phyloP scores from a whole-genome alignment of 2,113 vertebrate genomes.

The Girardinichthys multiradiatus region DNA sequence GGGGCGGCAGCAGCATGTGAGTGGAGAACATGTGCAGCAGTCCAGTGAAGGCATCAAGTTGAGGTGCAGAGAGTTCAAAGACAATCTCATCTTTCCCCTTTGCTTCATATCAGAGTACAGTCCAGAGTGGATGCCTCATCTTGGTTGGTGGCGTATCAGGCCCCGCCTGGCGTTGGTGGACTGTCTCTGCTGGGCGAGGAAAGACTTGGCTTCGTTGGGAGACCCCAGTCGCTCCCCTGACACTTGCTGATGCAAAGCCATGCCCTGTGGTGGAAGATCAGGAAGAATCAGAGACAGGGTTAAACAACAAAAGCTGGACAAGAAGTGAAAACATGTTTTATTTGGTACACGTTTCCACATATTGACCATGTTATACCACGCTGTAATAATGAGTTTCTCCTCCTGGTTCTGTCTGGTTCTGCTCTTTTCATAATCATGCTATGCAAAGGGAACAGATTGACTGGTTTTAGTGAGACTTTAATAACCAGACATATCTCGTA shows the following conservation, averaged over 20 bases:
- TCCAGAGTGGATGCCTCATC: conserved; percentile 47
- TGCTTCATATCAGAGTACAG: neutral
- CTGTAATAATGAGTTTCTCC: conserved; percentile 89
- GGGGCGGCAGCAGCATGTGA: conserved; percentile 61
- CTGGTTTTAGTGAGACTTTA: neutral
- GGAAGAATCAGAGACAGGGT: accelerated
- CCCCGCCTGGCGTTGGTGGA: conserved; percentile 84
- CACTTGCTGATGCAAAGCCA: conserved; percentile 85
- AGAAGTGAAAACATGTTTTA: too few species aligned
- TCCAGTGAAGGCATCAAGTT: conserved; percentile 47
- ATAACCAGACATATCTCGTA: neutral
- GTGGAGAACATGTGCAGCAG: conserved; percentile 10
- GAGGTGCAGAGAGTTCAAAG: conserved; percentile 23
- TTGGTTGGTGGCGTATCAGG: conserved; percentile 72
- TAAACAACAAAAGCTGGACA: neutral
- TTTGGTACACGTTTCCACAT: neutral
- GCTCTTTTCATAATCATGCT: conserved; percentile 88
- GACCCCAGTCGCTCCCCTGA: conserved; percentile 70
- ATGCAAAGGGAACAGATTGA: conserved; percentile 20
- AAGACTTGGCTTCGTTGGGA: conserved; percentile 84
- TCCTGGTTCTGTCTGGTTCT: conserved; percentile 86
- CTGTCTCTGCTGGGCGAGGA: conserved; percentile 91
- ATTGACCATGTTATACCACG: conserved; percentile 93
- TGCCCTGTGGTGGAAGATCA: conserved; percentile 77
- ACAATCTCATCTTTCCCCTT: too few species aligned